A percentile compares a stretch with the other conserved stretches of the same genome.
Evolutionary conservation across 2,797 vertebrate species (phyloP).

Genomic region (Hybognathus amarus): DNA sequence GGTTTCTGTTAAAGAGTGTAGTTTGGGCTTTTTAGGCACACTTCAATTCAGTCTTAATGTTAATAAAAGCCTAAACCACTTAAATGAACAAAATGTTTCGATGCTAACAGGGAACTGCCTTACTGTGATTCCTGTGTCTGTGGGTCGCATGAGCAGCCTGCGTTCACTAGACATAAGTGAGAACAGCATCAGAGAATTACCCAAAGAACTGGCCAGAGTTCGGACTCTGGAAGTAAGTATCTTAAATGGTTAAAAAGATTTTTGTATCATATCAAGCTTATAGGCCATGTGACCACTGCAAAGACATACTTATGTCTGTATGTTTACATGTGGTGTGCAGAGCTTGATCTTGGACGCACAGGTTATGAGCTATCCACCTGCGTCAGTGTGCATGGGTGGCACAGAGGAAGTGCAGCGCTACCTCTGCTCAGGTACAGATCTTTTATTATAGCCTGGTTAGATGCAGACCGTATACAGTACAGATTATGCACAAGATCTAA

Average conservation of each 20-base stretch:
- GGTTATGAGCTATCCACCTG: constrained; percentile 84
- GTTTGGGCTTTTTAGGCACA: neutral
- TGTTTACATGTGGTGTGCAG: constrained; percentile 70
- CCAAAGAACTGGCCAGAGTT: constrained; percentile 78
- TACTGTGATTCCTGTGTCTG: constrained; percentile 75
- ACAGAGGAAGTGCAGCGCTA: constrained; percentile 88
- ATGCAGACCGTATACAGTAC: neutral
- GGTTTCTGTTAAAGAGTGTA: neutral
- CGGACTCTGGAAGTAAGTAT: constrained; percentile 84
- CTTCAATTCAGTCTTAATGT: neutral
- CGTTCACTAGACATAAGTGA: constrained; percentile 85
- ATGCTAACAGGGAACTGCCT: constrained; percentile 83
- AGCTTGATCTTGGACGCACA: constrained; percentile 83
- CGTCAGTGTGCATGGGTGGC: constrained; percentile 81
- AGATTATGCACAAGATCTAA: neutral
- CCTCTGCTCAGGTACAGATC: constrained; percentile 83
- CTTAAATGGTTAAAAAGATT: neutral
- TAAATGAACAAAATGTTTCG: neutral
- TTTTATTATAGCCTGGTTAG: neutral
- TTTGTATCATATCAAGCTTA: neutral
- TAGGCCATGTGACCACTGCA: neutral
- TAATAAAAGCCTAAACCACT: neutral
- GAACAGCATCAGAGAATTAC: constrained; percentile 82
- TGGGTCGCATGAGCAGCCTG: constrained; percentile 82
- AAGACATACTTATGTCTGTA: constrained; percentile 12